A percentile compares a stretch with the other conserved stretches of the same genome.
These are phyloP conservation scores for Euthynnus affinis DNA, from an alignment of 2,797 vertebrate genomes.

Conservation along the genomic window DNA sequence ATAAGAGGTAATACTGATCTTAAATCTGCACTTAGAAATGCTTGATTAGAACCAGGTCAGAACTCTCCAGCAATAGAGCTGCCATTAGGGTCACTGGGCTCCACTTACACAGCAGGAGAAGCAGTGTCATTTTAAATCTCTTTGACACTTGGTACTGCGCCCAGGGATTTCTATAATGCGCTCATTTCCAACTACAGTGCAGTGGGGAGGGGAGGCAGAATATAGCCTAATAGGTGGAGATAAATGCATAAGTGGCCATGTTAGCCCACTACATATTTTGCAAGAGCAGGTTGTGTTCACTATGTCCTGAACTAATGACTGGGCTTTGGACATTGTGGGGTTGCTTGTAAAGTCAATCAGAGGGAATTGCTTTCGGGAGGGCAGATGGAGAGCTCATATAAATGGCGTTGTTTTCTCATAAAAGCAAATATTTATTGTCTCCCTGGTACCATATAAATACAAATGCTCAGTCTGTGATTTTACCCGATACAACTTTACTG, in stretches of 20 bases:
- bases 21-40: constrained; percentile 55
- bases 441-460: not conserved
- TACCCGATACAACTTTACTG: not conserved
- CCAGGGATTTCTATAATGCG: constrained; percentile 53
- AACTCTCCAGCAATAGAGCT: constrained; percentile 37
- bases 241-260: constrained; percentile 26
- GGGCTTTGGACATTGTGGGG: constrained; percentile 26
- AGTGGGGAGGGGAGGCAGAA: constrained; percentile 44
- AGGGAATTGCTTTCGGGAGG: constrained; percentile 31
- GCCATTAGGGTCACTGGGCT: constrained; percentile 63
- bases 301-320: constrained; percentile 38
- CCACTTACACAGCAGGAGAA: constrained; percentile 68
- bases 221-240: constrained; percentile 54
- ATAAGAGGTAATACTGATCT: constrained; percentile 64
- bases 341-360: constrained; percentile 23
- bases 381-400: constrained; percentile 5
- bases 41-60: constrained; percentile 73
- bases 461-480: constrained; percentile 5
- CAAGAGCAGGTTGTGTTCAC: constrained; percentile 36
- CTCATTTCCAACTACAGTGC: constrained; percentile 53
- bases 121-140: constrained; percentile 69
- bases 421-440: constrained; percentile 22
- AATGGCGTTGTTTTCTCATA: constrained; percentile 2
- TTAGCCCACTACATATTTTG: constrained; percentile 18
- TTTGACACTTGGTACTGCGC: constrained; percentile 71